Conservation (phyloP, 1,140 invertebrate genomes). For the Aphis gossypii region DNA sequence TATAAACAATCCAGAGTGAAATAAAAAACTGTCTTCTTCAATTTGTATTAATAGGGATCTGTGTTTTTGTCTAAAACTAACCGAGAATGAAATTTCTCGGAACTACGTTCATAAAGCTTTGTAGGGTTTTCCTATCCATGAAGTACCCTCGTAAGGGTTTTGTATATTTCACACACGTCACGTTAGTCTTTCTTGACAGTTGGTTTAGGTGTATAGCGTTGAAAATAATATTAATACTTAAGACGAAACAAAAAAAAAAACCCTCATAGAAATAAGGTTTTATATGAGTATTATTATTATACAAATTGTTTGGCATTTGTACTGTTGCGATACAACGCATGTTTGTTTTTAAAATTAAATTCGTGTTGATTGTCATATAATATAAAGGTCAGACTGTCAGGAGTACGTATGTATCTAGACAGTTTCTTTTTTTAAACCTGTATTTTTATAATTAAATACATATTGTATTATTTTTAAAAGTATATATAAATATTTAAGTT, state of each 20-base stretch:
- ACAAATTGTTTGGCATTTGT: conserved; percentile 1
- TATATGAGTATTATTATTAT: neutral
- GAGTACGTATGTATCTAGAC: neutral
- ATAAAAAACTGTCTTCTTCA: conserved; percentile 35
- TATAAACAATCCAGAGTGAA: neutral
- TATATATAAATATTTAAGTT: conserved; percentile 11
- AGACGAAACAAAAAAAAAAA: neutral
- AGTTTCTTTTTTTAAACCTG: neutral
- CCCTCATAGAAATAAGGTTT: neutral
- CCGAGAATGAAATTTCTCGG: conserved; percentile 24
- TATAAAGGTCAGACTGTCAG: neutral
- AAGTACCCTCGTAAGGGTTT: neutral
- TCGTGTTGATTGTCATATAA: neutral
- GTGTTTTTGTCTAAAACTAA: neutral
- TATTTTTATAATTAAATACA: neutral
- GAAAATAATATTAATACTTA: neutral
- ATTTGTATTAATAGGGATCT: conserved; percentile 9
- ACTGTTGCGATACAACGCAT: neutral
- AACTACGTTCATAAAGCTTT: neutral
- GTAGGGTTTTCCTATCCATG: neutral
- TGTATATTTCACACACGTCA: conserved; percentile 27
- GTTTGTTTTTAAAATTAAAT: neutral
- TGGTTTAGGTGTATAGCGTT: neutral
- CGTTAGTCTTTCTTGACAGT: conserved; percentile 22
- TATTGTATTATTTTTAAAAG: neutral